phyloP scores from a whole-genome alignment of 2,113 vertebrate genomes.

The Riparia riparia region DNA sequence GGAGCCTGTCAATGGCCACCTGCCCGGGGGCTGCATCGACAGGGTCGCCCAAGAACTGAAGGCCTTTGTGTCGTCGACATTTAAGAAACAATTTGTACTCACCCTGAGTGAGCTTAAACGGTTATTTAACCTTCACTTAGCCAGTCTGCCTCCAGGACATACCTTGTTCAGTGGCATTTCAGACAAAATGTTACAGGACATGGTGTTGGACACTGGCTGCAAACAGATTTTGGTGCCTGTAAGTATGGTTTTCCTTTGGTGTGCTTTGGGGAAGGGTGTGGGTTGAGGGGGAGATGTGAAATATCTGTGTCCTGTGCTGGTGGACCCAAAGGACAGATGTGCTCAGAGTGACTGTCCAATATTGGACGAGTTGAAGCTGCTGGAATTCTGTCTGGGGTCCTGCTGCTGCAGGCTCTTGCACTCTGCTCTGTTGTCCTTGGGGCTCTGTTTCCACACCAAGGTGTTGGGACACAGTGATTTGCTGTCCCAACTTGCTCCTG shows the following conservation, averaged over 20 bases:
- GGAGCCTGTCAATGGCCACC: conserved; percentile 79
- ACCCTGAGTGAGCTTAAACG: conserved; percentile 96
- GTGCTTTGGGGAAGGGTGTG: not conserved
- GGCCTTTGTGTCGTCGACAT: conserved; percentile 88
- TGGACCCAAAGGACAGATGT: not conserved
- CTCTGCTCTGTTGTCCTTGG: not conserved
- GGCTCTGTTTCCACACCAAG: not conserved
- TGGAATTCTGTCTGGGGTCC: not conserved
- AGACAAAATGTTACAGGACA: conserved; percentile 93
- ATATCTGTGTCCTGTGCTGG: not conserved
- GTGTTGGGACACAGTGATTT: not conserved
- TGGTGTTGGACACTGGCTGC: conserved; percentile 89
- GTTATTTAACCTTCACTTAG: conserved; percentile 94
- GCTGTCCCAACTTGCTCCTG: not conserved
- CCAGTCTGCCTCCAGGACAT: conserved; percentile 89
- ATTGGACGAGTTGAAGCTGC: not conserved
- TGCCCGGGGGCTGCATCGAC: conserved; percentile 52
- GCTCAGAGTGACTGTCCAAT: not conserved
- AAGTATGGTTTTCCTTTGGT: conserved; percentile 72
- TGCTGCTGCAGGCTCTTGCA: not conserved
- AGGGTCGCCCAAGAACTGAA: conserved; percentile 83
- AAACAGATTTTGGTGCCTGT: conserved; percentile 98
- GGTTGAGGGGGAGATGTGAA: not conserved
- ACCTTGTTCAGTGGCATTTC: conserved; percentile 89
- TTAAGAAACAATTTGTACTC: conserved; percentile 93